Evolutionary conservation across 2,797 vertebrate genomes (phyloP), one percentile per base, ranked within the genome.

Genomic region (Spatula clypeata): DNA sequence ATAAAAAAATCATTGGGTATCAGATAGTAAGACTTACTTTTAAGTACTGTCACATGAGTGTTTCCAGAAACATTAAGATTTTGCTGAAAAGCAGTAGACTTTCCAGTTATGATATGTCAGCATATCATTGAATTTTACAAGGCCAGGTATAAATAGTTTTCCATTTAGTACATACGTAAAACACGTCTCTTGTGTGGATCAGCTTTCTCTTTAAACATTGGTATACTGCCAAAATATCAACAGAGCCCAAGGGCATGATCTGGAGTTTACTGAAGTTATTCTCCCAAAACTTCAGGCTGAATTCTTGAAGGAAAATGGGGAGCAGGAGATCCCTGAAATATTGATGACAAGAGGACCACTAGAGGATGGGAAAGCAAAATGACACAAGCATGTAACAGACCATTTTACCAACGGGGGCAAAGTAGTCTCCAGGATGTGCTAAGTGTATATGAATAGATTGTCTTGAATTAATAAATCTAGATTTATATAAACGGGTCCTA

Each of bases 381-480:
- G 40, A 65, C 83, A 44, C 31, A 61, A 77, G 69, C 36, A 6
- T n/a, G 11, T 24, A 47, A 38, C n/a, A 24, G 84, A 67, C 72
- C 29, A 18, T 86, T 89, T 93, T 67, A 44, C 51, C 69, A 79
- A 6, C 0, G 55, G 60, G 36, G 65, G 73, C 60, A 86, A 73
- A 91, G 32, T 32, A 93, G 53, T 54, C 53, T 83, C 53, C 53
- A 70, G 75, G 40, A 49, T 62, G 45, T 72, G 34, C 32, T 71
- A 65, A 53, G 58, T 86, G 45, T 86, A 4, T 67, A 84, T 83
- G 65, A 88, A 83, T 11, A 91, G 51, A 32, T 82, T 77, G 17
- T 16, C 49, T 79, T 84, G 44, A 85, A 80, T 83, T 89, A 95
- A 89, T 85, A 60, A 65, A 74, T 85, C 49, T n/a, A 77, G 47